phyloP scores from a whole-genome alignment of 1,140 invertebrate genomes.

The Drosophila suzukii region DNA sequence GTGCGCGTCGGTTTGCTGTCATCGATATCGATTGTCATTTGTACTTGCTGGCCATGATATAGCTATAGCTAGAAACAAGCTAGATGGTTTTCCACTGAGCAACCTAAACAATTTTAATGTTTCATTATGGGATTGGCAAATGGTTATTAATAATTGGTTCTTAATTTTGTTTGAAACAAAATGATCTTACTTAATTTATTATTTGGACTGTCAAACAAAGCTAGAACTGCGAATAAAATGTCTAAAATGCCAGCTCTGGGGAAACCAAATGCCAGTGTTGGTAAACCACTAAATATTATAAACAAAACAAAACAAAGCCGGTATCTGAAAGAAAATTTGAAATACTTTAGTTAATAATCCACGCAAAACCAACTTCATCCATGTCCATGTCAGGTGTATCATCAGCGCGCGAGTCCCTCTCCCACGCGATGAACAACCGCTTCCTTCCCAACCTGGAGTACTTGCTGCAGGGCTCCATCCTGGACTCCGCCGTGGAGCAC shows the following conservation, averaged over 20 bases:
- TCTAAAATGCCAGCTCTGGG: background rate
- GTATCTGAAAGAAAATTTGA: background rate
- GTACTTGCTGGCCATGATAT: background rate
- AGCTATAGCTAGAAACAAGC: background rate
- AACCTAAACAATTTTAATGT: background rate
- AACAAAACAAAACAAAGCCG: background rate
- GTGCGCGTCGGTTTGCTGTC: background rate
- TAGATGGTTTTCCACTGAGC: too few species aligned
- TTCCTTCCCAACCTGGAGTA: constrained; percentile 96
- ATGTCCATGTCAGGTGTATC: constrained; percentile 59
- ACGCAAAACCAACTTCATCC: too few species aligned
- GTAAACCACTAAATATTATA: background rate
- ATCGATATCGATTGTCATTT: background rate
- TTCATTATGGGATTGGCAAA: background rate
- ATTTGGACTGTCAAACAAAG: background rate
- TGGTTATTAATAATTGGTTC: too few species aligned
- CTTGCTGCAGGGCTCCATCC: constrained; percentile 94
- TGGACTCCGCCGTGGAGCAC: constrained; percentile 96
- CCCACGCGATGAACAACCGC: constrained; percentile 91
- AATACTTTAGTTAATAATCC: background rate
- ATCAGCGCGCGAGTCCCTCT: constrained; percentile 91
- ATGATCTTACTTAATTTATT: too few species aligned
- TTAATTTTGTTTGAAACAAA: too few species aligned
- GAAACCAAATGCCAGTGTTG: background rate
- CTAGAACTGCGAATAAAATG: background rate